Percentiles rank a stretch among this genome's conserved stretches.
These are phyloP conservation scores for Dynastes maya DNA, from an alignment of 2,888 invertebrate species.

Conservation along the genomic window DNA sequence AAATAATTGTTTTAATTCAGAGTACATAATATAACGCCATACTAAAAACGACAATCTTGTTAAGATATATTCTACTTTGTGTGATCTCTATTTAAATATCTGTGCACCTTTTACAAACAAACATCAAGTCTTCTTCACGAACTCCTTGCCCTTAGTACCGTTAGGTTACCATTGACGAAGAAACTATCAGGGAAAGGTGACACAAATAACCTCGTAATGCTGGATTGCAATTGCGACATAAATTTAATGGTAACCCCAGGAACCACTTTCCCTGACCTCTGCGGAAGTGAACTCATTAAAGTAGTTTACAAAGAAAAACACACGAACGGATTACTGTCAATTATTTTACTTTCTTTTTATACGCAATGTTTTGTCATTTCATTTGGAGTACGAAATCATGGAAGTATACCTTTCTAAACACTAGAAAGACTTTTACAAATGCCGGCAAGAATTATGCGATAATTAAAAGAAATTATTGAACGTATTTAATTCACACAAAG, in stretches of 20 bases:
- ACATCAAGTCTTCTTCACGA: constrained; percentile 3
- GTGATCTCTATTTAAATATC: no score
- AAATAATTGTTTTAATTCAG: no score
- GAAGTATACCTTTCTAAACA: no score
- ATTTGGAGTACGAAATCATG: background rate
- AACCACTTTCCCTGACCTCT: constrained; percentile 11
- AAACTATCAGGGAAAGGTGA: constrained; percentile 24
- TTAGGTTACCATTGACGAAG: background rate
- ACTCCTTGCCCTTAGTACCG: constrained; percentile 13
- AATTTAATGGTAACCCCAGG: constrained; percentile 5
- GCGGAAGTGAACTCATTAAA: constrained; percentile 17
- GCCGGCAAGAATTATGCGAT: no score
- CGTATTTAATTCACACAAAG: no score
- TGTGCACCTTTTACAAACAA: no score
- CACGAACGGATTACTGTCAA: background rate
- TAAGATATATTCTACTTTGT: no score
- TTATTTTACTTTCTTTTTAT: background rate
- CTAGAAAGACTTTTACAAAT: no score
- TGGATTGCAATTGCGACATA: background rate
- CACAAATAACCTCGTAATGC: constrained; percentile 10
- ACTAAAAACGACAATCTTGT: no score
- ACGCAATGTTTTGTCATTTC: background rate
- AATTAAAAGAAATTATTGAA: no score
- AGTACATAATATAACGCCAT: no score
- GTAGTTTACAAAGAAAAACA: background rate